Evolutionary conservation across 2,113 vertebrate species (phyloP).

Genomic region (Motacilla alba): DNA sequence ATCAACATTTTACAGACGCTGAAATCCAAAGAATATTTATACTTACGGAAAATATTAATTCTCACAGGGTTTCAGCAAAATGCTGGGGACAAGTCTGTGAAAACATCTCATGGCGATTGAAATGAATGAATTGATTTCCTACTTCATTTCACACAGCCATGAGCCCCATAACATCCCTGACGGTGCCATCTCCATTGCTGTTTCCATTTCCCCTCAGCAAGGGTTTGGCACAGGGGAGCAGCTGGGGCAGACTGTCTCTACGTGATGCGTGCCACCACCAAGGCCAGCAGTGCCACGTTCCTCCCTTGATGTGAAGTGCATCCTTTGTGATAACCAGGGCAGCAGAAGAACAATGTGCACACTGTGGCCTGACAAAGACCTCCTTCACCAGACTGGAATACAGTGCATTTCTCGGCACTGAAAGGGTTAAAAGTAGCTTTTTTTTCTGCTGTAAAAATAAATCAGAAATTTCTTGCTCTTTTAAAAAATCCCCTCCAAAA

Average conservation of each 20-base stretch:
- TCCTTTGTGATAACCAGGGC: background rate
- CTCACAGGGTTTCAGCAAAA: background rate
- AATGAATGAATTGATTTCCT: background rate
- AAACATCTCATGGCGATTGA: background rate
- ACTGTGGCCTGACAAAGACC: background rate
- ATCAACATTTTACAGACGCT: background rate
- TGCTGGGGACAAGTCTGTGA: background rate
- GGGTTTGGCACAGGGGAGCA: background rate
- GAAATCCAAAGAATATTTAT: background rate
- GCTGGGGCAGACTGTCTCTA: background rate
- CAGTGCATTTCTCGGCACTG: background rate
- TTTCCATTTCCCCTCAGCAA: background rate
- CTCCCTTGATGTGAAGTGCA: background rate
- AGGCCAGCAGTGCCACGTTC: background rate
- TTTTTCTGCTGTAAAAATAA: background rate
- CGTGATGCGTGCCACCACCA: background rate
- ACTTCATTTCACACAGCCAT: background rate
- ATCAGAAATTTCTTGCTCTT: background rate
- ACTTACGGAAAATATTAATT: accelerated
- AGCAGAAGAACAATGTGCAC: background rate
- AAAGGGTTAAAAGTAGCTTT: background rate
- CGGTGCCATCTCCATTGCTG: background rate
- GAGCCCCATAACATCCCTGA: background rate
- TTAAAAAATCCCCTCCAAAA: background rate
- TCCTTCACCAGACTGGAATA: background rate